phyloP scores from a whole-genome alignment of 2,797 vertebrate genomes.

The Pangasius larnaudii region DNA sequence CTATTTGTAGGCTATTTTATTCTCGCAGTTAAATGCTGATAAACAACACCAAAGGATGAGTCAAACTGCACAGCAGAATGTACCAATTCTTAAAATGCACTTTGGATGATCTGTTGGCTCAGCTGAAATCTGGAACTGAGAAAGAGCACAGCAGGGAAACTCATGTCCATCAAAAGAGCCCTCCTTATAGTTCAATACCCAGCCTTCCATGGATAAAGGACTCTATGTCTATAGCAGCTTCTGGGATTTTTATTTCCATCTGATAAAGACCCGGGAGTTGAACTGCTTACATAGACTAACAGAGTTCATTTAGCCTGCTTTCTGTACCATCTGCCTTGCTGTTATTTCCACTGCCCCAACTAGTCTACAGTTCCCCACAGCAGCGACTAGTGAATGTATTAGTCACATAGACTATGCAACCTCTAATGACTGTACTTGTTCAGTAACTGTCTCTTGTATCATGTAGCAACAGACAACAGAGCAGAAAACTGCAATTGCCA shows the following conservation, averaged over 20 bases:
- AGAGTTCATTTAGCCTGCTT: background rate
- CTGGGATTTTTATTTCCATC: background rate
- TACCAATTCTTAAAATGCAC: background rate
- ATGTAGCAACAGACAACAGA: slow-evolving; percentile 3
- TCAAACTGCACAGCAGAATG: background rate
- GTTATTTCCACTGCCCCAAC: background rate
- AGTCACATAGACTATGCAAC: background rate
- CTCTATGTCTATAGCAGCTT: background rate
- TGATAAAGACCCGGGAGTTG: background rate
- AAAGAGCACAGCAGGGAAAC: background rate
- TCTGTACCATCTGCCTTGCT: background rate
- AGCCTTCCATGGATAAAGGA: background rate
- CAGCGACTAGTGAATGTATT: background rate
- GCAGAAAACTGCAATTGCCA: background rate
- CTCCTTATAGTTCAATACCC: background rate
- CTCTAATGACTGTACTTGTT: background rate
- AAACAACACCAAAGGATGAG: background rate
- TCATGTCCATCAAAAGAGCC: background rate
- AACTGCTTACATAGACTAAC: background rate
- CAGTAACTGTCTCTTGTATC: background rate
- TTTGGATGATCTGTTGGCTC: background rate
- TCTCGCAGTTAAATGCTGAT: background rate
- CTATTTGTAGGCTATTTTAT: background rate
- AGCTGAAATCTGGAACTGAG: background rate
- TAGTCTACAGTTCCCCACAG: background rate